Base-by-base conservation (phyloP, 1,140 invertebrate species). In the Drosophila equinoxialis region DNA sequence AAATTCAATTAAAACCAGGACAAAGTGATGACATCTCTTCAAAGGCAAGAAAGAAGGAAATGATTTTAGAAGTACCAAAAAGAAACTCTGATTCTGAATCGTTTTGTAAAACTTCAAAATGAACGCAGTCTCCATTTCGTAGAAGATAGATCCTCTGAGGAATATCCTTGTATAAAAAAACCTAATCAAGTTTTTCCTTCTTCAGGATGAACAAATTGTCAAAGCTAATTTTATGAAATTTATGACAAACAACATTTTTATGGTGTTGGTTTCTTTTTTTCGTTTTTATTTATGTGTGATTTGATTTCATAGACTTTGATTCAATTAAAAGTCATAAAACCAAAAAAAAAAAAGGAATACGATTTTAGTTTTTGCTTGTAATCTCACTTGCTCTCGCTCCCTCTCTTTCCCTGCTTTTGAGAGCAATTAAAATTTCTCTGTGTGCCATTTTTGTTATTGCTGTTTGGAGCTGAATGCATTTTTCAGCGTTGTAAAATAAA, bases 391-490 rank as follows among this genome's bases (percentile, higher is more conserved):
- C 64, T 45, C n/a, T 8, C 17, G 33, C n/a, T 30, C 7, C 1
- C 39, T 48, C 45, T 39, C 7, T 42, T 37, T 62, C 67, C 17
- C 65, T 66, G 75, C 81, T 89, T 89, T 89, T 66, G 80, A 81
- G 85, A 81, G 85, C 85, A 89, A 89, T 89, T 89, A 90, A 89
- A 89, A 84, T 85, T 78, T 78, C 68, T 77, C 68, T 89, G 68
- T 77, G 63, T 79, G 55, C 63, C 74, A 78, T 78, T 79, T 73
- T 79, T 73, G 64, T 79, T 79, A 77, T 74, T 74, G 74, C 77
- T 59, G 51, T 48, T 51, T 39, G 42, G 68, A 62, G 51, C 68
- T 69, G 62, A 75, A 78, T 81, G 70, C 60, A 57, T 74, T 77
- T 77, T 69, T 81, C 51, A 65, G 33, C 45, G 48, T 64, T 68